A percentile compares a stretch with the other conserved stretches of the same genome.
Evolutionary conservation across 2,113 vertebrate species (phyloP).

Genomic region (Semnornis frantzii): DNA sequence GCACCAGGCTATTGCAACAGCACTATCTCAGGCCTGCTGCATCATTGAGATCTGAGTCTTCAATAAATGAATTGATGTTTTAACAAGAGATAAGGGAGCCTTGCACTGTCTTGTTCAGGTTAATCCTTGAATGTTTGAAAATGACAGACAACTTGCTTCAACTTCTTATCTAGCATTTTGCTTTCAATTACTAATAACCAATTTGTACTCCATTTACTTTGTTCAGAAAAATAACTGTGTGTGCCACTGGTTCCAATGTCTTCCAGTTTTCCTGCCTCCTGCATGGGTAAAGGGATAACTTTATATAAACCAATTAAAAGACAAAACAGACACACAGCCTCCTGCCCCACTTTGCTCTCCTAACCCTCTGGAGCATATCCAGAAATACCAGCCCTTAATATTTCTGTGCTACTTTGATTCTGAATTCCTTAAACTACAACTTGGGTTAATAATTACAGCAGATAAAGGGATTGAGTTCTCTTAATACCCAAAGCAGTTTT

Average conservation of each 20-base stretch:
- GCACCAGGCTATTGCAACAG: neutral
- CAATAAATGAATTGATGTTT: conserved; percentile 36
- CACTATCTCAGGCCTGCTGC: neutral
- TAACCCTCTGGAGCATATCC: neutral
- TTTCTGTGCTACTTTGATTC: neutral
- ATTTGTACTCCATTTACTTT: conserved; percentile 48
- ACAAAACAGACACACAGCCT: neutral
- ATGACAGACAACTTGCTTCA: conserved; percentile 35
- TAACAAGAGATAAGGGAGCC: conserved; percentile 28
- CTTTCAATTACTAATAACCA: conserved; percentile 60
- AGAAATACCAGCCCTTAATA: neutral
- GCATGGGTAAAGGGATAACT: neutral
- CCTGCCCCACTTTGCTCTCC: neutral
- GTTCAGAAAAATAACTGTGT: conserved; percentile 32
- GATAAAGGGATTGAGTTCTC: neutral
- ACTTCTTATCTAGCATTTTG: conserved; percentile 26
- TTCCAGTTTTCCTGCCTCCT: conserved; percentile 12
- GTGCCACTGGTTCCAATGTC: neutral
- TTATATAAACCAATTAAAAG: neutral
- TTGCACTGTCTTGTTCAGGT: neutral
- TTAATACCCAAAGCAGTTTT: neutral
- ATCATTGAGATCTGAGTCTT: neutral
- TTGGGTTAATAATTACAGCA: conserved; percentile 2
- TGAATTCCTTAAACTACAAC: neutral
- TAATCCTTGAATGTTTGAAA: conserved; percentile 42